These are phyloP conservation scores for Mesorhabditis sp. DNA, from an alignment of 2,888 invertebrate species.

Conservation along the genomic window DNA sequence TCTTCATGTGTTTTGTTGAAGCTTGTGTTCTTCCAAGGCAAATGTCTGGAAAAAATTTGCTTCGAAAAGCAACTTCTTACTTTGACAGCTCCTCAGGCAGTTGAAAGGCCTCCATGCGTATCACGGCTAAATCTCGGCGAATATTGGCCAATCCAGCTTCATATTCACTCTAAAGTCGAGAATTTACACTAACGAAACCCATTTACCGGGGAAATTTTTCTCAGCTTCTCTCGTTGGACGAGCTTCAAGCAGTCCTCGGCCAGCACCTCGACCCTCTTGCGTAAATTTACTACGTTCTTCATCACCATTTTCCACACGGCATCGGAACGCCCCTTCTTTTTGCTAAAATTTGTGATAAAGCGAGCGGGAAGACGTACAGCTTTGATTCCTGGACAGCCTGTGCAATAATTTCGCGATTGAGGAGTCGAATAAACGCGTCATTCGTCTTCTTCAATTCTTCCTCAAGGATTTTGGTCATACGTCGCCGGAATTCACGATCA, in stretches of 20 bases:
- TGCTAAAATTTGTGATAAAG: no score
- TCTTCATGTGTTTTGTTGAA: no score
- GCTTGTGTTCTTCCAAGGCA: neutral
- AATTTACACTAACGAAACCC: neutral
- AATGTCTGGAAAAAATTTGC: neutral
- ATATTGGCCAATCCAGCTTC: neutral
- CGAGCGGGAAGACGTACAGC: no score
- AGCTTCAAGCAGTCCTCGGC: no score
- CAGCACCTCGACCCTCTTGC: no score
- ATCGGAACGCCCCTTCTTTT: no score
- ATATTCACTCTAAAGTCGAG: neutral
- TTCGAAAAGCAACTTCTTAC: neutral
- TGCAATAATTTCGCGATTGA: no score
- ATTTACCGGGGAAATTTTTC: neutral
- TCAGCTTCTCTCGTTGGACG: no score
- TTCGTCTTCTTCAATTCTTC: neutral
- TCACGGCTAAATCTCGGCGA: conserved; percentile 3
- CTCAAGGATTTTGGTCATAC: neutral
- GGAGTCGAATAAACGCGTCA: no score
- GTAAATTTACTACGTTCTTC: no score
- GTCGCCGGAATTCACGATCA: neutral
- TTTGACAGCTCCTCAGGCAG: neutral
- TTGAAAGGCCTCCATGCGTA: neutral
- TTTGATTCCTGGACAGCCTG: no score
- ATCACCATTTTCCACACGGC: no score